Conservation (phyloP, 2,797 vertebrate species). For the Gymnocypris eckloni region DNA sequence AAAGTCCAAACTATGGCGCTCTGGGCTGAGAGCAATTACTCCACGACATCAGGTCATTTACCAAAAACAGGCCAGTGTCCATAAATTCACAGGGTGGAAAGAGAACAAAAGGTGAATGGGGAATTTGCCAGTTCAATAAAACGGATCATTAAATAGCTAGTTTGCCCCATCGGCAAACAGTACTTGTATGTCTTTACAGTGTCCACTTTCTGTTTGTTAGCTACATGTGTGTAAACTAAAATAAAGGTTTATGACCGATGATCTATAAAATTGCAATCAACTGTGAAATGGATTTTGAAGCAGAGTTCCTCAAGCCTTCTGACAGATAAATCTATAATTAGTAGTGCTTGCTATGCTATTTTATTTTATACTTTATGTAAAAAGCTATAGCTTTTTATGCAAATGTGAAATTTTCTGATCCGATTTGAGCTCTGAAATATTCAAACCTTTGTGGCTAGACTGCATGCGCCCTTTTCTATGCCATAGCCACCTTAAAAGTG, state of each 20-base stretch:
- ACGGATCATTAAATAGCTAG: slow-evolving; percentile 29
- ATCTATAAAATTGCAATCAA: slow-evolving; percentile 14
- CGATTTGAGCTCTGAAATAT: not conserved
- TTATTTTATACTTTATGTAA: not conserved
- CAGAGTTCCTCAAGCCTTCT: not conserved
- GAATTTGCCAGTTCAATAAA: slow-evolving; percentile 25
- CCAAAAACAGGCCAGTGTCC: slow-evolving; percentile 33
- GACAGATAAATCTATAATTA: slow-evolving; percentile 43
- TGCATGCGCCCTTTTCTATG: not conserved
- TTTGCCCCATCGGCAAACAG: slow-evolving; percentile 13
- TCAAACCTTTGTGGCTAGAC: too few species aligned
- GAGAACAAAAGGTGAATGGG: slow-evolving; percentile 35
- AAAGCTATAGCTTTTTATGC: not conserved
- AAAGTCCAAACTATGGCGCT: slow-evolving; percentile 35
- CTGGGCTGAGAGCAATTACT: slow-evolving; percentile 25
- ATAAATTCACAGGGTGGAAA: slow-evolving; percentile 38
- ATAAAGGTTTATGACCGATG: slow-evolving; percentile 14
- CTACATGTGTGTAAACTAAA: not conserved
- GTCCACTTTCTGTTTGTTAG: not conserved
- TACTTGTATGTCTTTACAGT: slow-evolving; percentile 17
- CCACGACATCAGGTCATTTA: slow-evolving; percentile 15
- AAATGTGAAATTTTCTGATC: not conserved
- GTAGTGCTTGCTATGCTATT: not conserved
- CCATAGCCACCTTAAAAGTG: not conserved
- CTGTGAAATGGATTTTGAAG: not conserved